Evolutionary conservation across 35 echinoderm and acorn worm genomes (phyloP).

Genomic region (Lytechinus pictus): DNA sequence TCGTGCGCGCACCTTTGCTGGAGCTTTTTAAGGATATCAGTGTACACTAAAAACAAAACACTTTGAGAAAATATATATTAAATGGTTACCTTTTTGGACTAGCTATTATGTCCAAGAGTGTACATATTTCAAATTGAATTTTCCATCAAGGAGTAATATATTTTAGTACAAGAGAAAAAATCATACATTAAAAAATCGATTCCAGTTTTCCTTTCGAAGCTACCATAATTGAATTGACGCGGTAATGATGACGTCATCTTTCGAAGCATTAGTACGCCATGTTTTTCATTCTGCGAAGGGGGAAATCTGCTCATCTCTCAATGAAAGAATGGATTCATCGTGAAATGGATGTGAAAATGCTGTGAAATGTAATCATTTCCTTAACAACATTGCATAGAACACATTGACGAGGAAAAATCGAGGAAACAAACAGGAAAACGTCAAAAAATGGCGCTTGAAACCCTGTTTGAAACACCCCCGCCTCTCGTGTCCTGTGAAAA

Average conservation of each 20-base stretch:
- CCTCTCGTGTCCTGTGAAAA: conserved; percentile 74
- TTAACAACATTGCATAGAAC: conserved; percentile 71
- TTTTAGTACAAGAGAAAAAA: background rate
- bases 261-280: conserved; percentile 59
- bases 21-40: too few species aligned
- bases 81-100: too few species aligned
- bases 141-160: too few species aligned
- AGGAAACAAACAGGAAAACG: conserved; percentile 62
- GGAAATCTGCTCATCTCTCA: conserved; percentile 13
- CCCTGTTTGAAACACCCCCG: conserved; percentile 80
- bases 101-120: too few species aligned
- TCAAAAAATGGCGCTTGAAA: conserved; percentile 81
- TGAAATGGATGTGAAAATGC: conserved; percentile 64
- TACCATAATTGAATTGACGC: background rate
- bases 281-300: conserved; percentile 53
- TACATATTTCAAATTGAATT: too few species aligned
- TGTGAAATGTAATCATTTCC: conserved; percentile 55
- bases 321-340: conserved; percentile 60
- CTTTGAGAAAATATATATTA: too few species aligned
- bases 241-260: background rate
- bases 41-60: too few species aligned
- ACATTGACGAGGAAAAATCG: conserved; percentile 57
- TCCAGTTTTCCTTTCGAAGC: background rate
- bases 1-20: too few species aligned
- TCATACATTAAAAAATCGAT: too few species aligned